Base-by-base conservation (phyloP, 2,113 vertebrate species). In the Ophthalmolycus amberensis region DNA sequence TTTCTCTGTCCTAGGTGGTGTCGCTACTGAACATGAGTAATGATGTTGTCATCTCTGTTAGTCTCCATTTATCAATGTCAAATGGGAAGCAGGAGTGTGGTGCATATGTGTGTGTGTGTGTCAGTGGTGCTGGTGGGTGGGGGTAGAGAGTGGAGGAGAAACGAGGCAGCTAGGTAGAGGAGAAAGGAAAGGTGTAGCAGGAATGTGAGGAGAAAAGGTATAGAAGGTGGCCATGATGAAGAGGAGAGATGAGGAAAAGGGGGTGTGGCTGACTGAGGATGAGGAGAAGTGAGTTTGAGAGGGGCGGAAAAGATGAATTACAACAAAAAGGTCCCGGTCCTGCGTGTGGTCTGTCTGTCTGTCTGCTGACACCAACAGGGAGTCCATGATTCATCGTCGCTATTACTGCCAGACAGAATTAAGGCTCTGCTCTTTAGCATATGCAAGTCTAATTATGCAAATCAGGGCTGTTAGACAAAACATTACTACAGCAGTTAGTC, bases 1-100 rank as follows among this genome's bases (percentile, higher is more conserved):
- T 87, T 89, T 90, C 54, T 67, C 91, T 91, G 85, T 92, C 88
- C 90, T 88, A 77, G 85, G 85, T 85, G 88, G 91, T 90, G 90
- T 90, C 84, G 90, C 91, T 76, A 83, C 90, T 87, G 90, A 92
- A 91, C 91, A 93, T 93, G 93, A 94, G 93, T 93, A 94, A 94
- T 93, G 92, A 92, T 91, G 90, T 93, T 94, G 93, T 94, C 92
- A 94, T 92, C 90, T 85, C 86, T 73, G 89, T 75, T 85, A 89
- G 91, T 92, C 88, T 92, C 89, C 90, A 92, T 94, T 93, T 92
- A 87, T 94, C 91, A 91, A 82, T 90, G 90, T 93, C 88, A 92
- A 85, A 79, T 62, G 86, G 83, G 80, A 88, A 83, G 76, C 65
- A 37, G 74, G 76, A 90, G 84, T 80, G 88, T 62, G 65, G 71